Conservation (phyloP, 2,113 vertebrate genomes). For the Copsychus sechellarum region DNA sequence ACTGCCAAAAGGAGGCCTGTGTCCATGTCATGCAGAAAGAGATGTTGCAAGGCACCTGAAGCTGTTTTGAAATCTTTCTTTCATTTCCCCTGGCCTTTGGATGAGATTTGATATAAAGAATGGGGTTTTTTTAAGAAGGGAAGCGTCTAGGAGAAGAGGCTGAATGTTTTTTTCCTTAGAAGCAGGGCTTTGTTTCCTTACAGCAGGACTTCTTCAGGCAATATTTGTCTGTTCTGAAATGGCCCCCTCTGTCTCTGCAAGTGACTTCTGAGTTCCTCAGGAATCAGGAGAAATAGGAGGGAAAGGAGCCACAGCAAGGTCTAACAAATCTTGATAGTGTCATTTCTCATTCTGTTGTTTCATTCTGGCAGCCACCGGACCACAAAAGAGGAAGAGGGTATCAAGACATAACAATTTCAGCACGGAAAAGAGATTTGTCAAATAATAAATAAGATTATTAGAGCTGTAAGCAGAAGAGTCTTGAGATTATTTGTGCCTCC, state of each 20-base stretch:
- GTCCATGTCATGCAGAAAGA: background rate
- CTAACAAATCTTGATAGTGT: constrained; percentile 8
- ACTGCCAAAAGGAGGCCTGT: background rate
- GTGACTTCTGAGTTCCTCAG: background rate
- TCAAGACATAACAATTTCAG: background rate
- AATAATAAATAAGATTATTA: constrained; percentile 47
- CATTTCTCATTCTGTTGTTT: constrained; percentile 28
- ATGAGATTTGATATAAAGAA: background rate
- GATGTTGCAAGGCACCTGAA: background rate
- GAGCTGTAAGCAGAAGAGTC: constrained; percentile 25
- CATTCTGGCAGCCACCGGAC: background rate
- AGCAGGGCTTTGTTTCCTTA: background rate
- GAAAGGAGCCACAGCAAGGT: accelerated
- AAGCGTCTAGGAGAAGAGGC: background rate
- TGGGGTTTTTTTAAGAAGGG: background rate
- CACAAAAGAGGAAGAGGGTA: background rate
- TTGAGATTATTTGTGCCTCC: constrained; percentile 25
- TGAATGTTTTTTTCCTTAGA: background rate
- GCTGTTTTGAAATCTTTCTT: background rate
- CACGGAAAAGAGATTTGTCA: constrained; percentile 4
- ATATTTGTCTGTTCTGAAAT: background rate
- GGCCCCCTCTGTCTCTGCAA: background rate
- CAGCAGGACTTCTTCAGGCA: background rate
- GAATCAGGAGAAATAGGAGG: background rate
- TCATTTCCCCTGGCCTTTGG: background rate